phyloP scores from a whole-genome alignment of 2,888 invertebrate species.

The Protodeltote pygarga region DNA sequence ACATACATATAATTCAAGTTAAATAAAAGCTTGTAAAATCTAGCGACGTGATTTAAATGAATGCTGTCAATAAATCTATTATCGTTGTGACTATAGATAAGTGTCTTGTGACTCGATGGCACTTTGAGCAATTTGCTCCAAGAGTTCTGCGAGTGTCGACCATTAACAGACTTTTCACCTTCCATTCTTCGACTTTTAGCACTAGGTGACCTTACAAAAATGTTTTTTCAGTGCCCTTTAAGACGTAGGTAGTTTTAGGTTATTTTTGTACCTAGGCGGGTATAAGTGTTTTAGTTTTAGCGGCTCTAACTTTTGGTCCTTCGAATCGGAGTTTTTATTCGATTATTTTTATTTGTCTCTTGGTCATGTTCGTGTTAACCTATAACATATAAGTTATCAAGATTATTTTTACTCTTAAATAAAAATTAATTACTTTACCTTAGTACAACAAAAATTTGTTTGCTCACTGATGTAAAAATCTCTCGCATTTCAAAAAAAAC shows the following conservation, averaged over 20 bases:
- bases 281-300: too few relatives aligned
- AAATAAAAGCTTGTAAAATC: too few relatives aligned
- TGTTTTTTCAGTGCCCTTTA: not conserved
- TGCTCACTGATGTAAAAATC: not conserved
- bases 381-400: too few relatives aligned
- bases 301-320: too few relatives aligned
- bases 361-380: too few relatives aligned
- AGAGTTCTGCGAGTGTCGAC: constrained; percentile 25
- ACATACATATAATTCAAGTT: too few relatives aligned
- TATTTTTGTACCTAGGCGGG: not conserved
- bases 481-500: not conserved
- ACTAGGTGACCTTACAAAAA: constrained; percentile 16
- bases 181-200: constrained; percentile 14
- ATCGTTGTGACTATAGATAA: constrained; percentile 5
- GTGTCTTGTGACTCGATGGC: constrained; percentile 12
- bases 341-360: too few relatives aligned
- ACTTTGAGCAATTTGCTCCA: constrained; percentile 28
- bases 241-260: not conserved
- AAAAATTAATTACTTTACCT: too few relatives aligned
- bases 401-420: too few relatives aligned
- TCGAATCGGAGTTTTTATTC: too few relatives aligned
- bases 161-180: constrained; percentile 33
- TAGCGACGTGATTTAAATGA: constrained; percentile 2
- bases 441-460: too few relatives aligned
- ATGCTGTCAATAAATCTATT: constrained; percentile 11